Evolutionary conservation across 2,888 invertebrate species (phyloP).

Genomic region (Phrixothrix hirtus): DNA sequence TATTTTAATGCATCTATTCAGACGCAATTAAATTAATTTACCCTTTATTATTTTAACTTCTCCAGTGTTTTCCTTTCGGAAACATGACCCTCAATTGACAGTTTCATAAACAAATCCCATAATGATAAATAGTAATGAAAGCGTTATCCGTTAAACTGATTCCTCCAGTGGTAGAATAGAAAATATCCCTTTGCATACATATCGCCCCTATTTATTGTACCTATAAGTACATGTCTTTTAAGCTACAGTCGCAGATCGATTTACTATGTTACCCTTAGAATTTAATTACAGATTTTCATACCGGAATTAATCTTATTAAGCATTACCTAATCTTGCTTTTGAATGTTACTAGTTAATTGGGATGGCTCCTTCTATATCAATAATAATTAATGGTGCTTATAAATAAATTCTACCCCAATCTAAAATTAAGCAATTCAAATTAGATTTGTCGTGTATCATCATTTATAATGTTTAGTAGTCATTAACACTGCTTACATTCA

Average conservation of each 20-base stretch:
- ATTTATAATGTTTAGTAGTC: too few relatives aligned
- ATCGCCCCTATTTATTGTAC: background rate
- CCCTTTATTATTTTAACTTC: constrained; percentile 16
- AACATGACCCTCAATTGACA: constrained; percentile 8
- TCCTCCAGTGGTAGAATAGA: constrained; percentile 7
- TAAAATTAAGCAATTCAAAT: too few relatives aligned
- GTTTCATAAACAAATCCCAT: constrained; percentile 26
- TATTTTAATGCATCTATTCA: background rate
- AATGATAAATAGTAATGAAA: constrained; percentile 28
- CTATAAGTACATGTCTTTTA: background rate
- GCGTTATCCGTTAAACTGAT: constrained; percentile 28
- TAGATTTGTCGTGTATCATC: too few relatives aligned
- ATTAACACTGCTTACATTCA: too few relatives aligned
- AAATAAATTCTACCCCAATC: too few relatives aligned
- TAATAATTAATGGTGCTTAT: too few relatives aligned
- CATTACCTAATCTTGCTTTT: too few relatives aligned
- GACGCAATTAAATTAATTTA: background rate
- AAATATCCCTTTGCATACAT: constrained; percentile 5
- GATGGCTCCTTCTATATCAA: too few relatives aligned
- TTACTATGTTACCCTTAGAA: too few relatives aligned
- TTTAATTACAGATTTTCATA: too few relatives aligned
- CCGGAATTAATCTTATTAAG: too few relatives aligned
- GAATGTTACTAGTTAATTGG: too few relatives aligned
- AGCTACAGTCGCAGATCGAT: constrained; percentile 3
- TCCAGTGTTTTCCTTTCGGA: constrained; percentile 17